Percentiles rank a stretch among this genome's conserved stretches.
These are phyloP conservation scores for Tetheella fluctuosa DNA, from an alignment of 2,888 invertebrate genomes.

Conservation along the genomic window DNA sequence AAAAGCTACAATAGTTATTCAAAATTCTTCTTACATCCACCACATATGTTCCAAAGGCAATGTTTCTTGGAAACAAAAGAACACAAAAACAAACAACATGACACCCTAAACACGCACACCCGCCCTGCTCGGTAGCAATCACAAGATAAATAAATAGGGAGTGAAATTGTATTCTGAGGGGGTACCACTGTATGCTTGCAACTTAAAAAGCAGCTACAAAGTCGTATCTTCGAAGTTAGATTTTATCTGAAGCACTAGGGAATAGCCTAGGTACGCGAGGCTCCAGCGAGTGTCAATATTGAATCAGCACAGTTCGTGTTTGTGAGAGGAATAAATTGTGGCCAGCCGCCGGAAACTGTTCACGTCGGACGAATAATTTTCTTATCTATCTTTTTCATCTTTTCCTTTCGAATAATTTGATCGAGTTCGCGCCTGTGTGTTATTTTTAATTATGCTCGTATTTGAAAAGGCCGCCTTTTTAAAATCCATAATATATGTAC, in stretches of 20 bases:
- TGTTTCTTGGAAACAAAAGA: constrained; percentile 21
- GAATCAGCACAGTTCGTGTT: constrained; percentile 73
- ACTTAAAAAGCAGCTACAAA: constrained; percentile 58
- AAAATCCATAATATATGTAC: too few relatives aligned
- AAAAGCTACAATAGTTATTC: neutral
- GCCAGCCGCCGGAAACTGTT: constrained; percentile 62
- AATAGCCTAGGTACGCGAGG: constrained; percentile 61
- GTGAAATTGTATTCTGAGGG: constrained; percentile 37
- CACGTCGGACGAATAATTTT: constrained; percentile 64
- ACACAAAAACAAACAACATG: constrained; percentile 29
- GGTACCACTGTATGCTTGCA: constrained; percentile 40
- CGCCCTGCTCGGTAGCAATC: constrained; percentile 27
- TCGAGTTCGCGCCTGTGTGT: constrained; percentile 30
- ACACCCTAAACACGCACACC: constrained; percentile 24
- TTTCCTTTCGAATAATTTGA: constrained; percentile 39
- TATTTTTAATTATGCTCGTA: constrained; percentile 39
- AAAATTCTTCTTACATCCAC: neutral
- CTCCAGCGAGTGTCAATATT: constrained; percentile 76
- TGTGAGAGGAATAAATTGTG: constrained; percentile 79
- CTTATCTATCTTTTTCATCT: constrained; percentile 55
- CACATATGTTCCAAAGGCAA: neutral
- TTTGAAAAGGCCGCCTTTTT: neutral
- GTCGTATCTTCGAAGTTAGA: constrained; percentile 61
- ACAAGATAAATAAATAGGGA: constrained; percentile 45
- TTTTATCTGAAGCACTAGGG: constrained; percentile 61